These are phyloP conservation scores for Escarpia spicata DNA, from an alignment of 2,888 invertebrate species.

Conservation along the genomic window DNA sequence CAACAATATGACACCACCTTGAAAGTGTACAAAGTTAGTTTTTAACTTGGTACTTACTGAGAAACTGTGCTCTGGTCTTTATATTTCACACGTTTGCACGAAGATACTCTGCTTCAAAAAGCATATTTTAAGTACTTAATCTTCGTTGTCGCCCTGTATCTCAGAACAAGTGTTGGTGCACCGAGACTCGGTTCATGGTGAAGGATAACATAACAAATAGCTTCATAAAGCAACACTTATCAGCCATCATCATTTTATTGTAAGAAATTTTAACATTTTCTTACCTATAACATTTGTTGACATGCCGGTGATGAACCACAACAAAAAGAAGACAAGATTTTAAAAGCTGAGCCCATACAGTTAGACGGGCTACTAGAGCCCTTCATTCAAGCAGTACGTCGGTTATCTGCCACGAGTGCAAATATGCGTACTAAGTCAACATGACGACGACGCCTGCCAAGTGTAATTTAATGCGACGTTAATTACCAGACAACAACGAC, in stretches of 20 bases:
- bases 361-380: not conserved
- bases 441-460: not conserved
- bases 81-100: no score
- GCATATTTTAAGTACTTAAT: no score
- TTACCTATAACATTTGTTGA: not conserved
- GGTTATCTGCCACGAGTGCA: not conserved
- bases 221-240: not conserved
- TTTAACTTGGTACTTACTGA: no score
- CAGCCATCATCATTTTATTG: constrained; percentile 6
- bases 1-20: no score
- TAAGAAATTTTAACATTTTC: not conserved
- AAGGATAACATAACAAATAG: not conserved
- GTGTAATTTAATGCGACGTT: not conserved
- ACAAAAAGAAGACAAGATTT: not conserved
- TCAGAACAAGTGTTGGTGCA: no score
- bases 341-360: not conserved
- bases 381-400: not conserved
- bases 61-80: no score
- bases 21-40: no score
- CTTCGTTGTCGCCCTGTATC: no score
- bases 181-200: no score
- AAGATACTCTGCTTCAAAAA: no score
- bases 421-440: not conserved
- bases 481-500: not conserved
- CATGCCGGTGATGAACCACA: not conserved